These are phyloP conservation scores for Agrilus biguttatus DNA, from an alignment of 2,888 invertebrate species.

Conservation along the genomic window DNA sequence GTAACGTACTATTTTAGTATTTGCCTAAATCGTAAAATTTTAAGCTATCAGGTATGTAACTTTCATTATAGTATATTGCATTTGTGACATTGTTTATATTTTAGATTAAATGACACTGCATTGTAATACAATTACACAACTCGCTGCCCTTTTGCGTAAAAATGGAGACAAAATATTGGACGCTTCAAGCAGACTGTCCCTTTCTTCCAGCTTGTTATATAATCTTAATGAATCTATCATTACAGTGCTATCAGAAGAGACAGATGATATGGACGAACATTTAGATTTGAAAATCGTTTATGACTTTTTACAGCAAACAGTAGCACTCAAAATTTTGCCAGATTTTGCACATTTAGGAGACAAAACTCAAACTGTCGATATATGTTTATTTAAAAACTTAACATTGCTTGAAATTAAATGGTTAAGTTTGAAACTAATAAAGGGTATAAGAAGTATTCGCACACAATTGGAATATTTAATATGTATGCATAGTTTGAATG, in stretches of 20 bases:
- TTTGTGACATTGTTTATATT: background rate
- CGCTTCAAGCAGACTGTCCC: slow-evolving; percentile 38
- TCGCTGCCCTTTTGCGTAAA: slow-evolving; percentile 37
- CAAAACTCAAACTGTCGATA: slow-evolving; percentile 31
- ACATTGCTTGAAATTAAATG: slow-evolving; percentile 42
- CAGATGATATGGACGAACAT: slow-evolving; percentile 32
- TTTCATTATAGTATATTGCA: background rate
- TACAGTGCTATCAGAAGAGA: slow-evolving; percentile 31
- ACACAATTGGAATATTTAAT: slow-evolving; percentile 40
- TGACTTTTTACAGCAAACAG: slow-evolving; percentile 48
- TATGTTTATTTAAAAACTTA: slow-evolving; percentile 42
- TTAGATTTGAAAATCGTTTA: slow-evolving; percentile 43
- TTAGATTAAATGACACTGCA: slow-evolving; percentile 10
- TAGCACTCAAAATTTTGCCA: slow-evolving; percentile 38
- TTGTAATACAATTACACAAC: slow-evolving; percentile 22
- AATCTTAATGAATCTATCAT: slow-evolving; percentile 41
- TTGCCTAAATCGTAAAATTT: no score
- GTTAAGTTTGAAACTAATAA: slow-evolving; percentile 35
- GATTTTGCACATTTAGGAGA: slow-evolving; percentile 10
- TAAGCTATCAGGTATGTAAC: no score
- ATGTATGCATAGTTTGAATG: slow-evolving; percentile 31
- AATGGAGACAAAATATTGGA: slow-evolving; percentile 44
- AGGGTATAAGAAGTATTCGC: slow-evolving; percentile 42
- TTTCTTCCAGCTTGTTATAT: slow-evolving; percentile 37
- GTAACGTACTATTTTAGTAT: no score